phyloP scores from a whole-genome alignment of 2,797 vertebrate species.

The Fistularia tabacaria region DNA sequence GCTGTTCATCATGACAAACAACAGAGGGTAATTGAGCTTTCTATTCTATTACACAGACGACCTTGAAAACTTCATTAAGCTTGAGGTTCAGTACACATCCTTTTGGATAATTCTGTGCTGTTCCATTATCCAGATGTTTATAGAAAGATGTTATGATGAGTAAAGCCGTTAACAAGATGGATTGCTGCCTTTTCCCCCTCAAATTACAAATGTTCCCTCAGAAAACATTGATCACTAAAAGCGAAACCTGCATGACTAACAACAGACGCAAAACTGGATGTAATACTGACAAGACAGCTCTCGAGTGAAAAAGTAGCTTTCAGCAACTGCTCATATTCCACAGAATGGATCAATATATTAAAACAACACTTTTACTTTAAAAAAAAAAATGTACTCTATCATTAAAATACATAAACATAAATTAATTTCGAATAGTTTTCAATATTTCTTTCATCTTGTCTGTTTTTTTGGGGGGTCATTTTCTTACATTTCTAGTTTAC shows the following conservation, averaged over 20 bases:
- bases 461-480: too few relatives aligned
- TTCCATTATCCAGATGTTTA: constrained; percentile 49
- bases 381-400: too few relatives aligned
- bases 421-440: too few relatives aligned
- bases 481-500: too few relatives aligned
- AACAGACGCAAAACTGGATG: too few relatives aligned
- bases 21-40: constrained; percentile 43
- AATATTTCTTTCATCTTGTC: too few relatives aligned
- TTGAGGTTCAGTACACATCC: constrained; percentile 25
- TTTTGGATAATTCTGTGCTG: constrained; percentile 25
- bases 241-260: not conserved
- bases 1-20: constrained; percentile 29
- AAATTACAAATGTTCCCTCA: constrained; percentile 47
- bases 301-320: not conserved
- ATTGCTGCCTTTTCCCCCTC: constrained; percentile 30
- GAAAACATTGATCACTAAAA: constrained; percentile 11
- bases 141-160: constrained; percentile 47
- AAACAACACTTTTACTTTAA: too few relatives aligned
- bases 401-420: too few relatives aligned
- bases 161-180: constrained; percentile 38
- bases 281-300: too few relatives aligned
- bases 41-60: constrained; percentile 26
- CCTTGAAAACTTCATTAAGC: constrained; percentile 41
- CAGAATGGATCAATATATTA: too few relatives aligned
- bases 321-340: not conserved